Base-by-base conservation (phyloP, 2,888 invertebrate species). In the Ethmia dodecea region DNA sequence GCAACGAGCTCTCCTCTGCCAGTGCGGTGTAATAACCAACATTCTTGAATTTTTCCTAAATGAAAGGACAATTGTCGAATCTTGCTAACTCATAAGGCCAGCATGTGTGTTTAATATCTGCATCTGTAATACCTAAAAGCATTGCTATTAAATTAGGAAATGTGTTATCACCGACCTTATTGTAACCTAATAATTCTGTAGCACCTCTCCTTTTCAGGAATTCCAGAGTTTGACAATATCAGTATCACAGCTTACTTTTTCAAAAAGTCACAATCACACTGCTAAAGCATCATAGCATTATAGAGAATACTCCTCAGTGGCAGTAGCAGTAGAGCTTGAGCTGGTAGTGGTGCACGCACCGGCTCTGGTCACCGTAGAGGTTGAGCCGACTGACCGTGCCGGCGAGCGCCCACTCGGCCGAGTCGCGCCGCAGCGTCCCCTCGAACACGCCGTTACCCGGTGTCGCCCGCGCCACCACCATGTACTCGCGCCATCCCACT, bases 111-210 rank as follows among this genome's bases (percentile, higher is more conserved):
- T 70, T 69, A 13, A 93, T 55, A 52, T 93, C 92, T 1, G 73
- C 71, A 20, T 88, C 88, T 8, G 86, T 4, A 9, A 24, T 16
- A n/a, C 96, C 96, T 6, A 90, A 89, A n/a, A 96, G 71, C 27
- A 94, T 81, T 0, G 97, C 93, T 24, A 95, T 88, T 27, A 97
- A 63, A 69, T 97, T 97, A 0, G 95, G 95, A 60, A 92, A 96
- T 0, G 96, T 96, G 62, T 97, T 97, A 69, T 97, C 96, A 1
- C 91, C 97, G 2, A 97, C 91, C 84, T 97, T 97, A 60, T 93
- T 95, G 68, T 95, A 96, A 1, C 97, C 97, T 40, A 91, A 65
- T 61, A 97, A 83, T 56, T 94, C 94, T 11, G 93, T 80, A 9
- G 90, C 91, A 1, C 86, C 86, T 18, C 91, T 69, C 3, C 88